Evolutionary conservation across 2,797 vertebrate genomes (phyloP).

Genomic region (Alfaro cultratus): DNA sequence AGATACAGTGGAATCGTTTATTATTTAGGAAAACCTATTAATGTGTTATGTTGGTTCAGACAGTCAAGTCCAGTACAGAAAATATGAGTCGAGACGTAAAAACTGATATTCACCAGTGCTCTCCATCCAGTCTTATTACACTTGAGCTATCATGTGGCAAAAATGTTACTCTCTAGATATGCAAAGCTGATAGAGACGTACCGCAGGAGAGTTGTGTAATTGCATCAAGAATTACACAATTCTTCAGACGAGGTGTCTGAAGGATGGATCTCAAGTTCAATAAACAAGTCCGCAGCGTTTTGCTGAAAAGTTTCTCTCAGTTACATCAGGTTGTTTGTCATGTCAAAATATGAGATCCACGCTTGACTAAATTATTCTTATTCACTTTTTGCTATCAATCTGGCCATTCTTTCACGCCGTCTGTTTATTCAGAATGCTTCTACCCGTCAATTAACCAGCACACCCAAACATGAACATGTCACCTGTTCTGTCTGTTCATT

Average conservation of each 20-base stretch:
- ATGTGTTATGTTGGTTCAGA: neutral
- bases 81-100: neutral
- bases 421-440: neutral
- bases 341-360: neutral
- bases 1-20: neutral
- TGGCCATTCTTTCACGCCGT: neutral
- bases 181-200: neutral
- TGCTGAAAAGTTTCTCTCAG: neutral
- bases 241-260: too few species aligned
- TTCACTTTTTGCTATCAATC: neutral
- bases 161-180: neutral
- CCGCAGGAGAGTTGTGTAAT: neutral
- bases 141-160: neutral
- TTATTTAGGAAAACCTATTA: neutral
- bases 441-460: neutral
- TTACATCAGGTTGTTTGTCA: neutral
- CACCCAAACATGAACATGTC: neutral
- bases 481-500: neutral
- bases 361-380: neutral
- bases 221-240: neutral
- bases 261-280: neutral
- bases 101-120: neutral
- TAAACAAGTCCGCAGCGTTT: neutral
- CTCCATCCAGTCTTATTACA: neutral
- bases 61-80: neutral